These are phyloP conservation scores for Allolobophora icterica DNA, from an alignment of 2,888 invertebrate genomes.

Conservation along the genomic window DNA sequence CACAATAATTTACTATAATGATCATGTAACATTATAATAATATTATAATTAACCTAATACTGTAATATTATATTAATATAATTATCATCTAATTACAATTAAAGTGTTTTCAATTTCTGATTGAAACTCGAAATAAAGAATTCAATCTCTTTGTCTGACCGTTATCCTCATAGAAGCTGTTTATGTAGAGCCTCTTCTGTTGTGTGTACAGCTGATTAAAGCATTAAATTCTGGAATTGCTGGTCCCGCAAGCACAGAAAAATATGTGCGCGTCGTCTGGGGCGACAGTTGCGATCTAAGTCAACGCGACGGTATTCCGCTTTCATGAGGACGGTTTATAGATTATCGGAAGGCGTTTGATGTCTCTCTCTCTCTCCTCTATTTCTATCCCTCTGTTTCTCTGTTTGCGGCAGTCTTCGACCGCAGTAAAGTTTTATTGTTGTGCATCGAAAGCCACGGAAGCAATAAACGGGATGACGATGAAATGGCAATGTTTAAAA, in stretches of 20 bases:
- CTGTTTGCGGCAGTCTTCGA: background rate
- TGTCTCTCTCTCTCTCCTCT: background rate
- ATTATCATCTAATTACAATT: too few species aligned
- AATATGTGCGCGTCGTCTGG: background rate
- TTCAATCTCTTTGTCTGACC: background rate
- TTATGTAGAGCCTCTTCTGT: too few species aligned
- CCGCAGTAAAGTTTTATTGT: background rate
- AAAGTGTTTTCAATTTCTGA: background rate
- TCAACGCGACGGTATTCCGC: background rate
- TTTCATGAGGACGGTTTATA: background rate
- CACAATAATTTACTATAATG: too few species aligned
- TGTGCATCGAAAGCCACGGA: background rate
- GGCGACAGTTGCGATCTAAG: background rate
- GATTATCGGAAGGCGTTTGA: background rate
- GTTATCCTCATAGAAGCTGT: background rate
- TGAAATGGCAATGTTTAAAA: background rate
- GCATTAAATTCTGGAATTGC: background rate
- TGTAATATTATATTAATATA: too few species aligned
- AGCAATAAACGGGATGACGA: background rate
- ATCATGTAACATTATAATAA: too few species aligned
- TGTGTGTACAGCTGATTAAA: background rate
- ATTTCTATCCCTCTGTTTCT: background rate
- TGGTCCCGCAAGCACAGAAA: background rate
- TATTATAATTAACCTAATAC: too few species aligned
- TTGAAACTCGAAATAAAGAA: background rate